Conservation (phyloP, 2,113 vertebrate genomes). For the Platichthys flesus region DNA sequence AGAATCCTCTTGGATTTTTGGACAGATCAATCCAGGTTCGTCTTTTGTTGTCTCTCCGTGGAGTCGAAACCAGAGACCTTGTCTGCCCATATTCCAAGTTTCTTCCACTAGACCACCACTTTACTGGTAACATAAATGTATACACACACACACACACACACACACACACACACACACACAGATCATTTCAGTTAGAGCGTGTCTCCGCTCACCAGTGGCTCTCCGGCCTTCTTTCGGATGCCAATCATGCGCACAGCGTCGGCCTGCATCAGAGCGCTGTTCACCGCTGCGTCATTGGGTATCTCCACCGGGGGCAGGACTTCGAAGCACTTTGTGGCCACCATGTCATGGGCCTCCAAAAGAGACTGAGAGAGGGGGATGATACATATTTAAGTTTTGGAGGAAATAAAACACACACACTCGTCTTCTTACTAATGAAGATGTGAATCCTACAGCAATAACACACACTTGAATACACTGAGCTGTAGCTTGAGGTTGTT, state of each 20-base stretch:
- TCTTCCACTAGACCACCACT: too few relatives aligned
- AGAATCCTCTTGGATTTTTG: too few relatives aligned
- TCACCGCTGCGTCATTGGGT: conserved; percentile 85
- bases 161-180: background rate
- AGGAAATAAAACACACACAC: background rate
- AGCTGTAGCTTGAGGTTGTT: background rate
- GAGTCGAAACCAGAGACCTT: too few relatives aligned
- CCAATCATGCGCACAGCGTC: conserved; percentile 98
- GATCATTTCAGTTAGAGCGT: background rate
- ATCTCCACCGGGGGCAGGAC: conserved; percentile 89
- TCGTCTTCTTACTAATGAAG: background rate
- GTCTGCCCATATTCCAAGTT: too few relatives aligned
- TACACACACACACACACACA: background rate
- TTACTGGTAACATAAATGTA: too few relatives aligned
- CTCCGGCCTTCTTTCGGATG: conserved; percentile 96
- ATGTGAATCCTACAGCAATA: background rate
- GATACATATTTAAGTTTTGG: background rate
- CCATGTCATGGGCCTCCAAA: conserved; percentile 96
- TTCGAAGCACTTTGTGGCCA: conserved; percentile 96
- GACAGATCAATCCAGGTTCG: too few relatives aligned
- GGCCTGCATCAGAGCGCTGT: conserved; percentile 89
- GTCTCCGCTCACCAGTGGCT: conserved; percentile 88
- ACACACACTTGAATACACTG: background rate
- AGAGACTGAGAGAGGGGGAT: conserved; percentile 85
- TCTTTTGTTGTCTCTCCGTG: too few relatives aligned